Percentiles rank a stretch among this genome's conserved stretches.
Conservation (phyloP, 1,140 invertebrate species). For the Pachypsylla venusta region DNA sequence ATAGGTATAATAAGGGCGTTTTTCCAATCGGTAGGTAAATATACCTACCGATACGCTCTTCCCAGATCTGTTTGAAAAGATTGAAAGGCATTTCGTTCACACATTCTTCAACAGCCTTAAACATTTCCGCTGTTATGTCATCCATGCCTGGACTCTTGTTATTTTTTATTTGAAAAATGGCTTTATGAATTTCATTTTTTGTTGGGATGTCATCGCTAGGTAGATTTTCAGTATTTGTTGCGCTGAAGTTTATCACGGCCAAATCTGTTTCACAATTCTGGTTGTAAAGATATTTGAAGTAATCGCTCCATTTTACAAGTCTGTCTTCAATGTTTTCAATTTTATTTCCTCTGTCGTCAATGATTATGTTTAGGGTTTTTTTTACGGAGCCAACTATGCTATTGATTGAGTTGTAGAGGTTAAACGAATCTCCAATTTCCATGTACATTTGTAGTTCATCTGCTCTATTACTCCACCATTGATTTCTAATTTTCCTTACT, state of each 20-base stretch:
- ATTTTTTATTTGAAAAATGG: neutral
- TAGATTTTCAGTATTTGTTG: neutral
- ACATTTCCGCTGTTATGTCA: neutral
- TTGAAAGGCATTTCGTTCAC: neutral
- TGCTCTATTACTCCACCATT: neutral
- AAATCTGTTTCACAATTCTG: neutral
- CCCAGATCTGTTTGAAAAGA: slow-evolving; percentile 15
- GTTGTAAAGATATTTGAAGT: neutral
- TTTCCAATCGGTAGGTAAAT: slow-evolving; percentile 23
- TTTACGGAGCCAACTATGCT: neutral
- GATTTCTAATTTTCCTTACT: neutral
- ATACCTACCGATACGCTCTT: too few relatives aligned
- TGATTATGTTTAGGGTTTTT: neutral
- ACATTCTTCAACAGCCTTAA: neutral
- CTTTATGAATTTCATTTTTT: neutral
- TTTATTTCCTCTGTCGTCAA: neutral
- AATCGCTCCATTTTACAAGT: neutral
- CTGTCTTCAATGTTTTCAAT: neutral
- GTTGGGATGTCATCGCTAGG: neutral
- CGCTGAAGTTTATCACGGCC: neutral
- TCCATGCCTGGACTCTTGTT: neutral
- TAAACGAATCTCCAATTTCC: neutral
- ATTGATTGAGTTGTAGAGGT: neutral
- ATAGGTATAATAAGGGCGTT: slow-evolving; percentile 20
- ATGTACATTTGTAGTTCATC: neutral